These are phyloP conservation scores for Diplodus puntazzo DNA, from an alignment of 2,797 vertebrate genomes.

Conservation along the genomic window DNA sequence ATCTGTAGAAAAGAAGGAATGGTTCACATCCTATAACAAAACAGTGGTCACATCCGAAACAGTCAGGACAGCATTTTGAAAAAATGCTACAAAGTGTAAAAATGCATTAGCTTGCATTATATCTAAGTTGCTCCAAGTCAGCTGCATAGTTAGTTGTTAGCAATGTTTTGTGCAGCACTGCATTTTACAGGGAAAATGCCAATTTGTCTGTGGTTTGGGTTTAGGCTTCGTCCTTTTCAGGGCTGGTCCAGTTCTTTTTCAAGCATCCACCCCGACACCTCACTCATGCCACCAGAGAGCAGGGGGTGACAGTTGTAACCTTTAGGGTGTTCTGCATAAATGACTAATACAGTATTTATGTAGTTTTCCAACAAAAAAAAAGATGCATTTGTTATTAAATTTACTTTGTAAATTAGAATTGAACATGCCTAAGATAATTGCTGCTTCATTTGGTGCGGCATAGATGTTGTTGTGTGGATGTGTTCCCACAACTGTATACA, in stretches of 20 bases:
- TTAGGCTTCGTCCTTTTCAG: not conserved
- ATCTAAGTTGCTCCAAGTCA: not conserved
- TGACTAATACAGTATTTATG: too few species aligned
- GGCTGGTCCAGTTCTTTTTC: not conserved
- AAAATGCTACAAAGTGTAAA: not conserved
- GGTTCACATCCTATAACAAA: not conserved
- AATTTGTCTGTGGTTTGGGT: not conserved
- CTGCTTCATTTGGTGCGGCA: not conserved
- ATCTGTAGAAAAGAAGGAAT: conserved; percentile 84
- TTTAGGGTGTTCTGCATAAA: not conserved
- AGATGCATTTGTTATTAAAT: not conserved
- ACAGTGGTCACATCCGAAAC: not conserved
- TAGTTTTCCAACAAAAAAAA: not conserved
- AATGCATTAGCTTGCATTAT: not conserved
- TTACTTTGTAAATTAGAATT: not conserved
- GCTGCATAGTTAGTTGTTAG: not conserved
- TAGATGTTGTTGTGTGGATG: not conserved
- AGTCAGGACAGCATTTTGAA: not conserved
- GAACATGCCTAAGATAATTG: not conserved
- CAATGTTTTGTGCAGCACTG: not conserved
- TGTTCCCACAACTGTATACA: not conserved
- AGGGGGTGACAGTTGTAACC: not conserved
- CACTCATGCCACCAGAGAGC: not conserved
- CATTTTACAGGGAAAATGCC: not conserved
- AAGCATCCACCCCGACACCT: not conserved